Conservation (phyloP, 1,140 invertebrate genomes). For the Drosophila triauraria region DNA sequence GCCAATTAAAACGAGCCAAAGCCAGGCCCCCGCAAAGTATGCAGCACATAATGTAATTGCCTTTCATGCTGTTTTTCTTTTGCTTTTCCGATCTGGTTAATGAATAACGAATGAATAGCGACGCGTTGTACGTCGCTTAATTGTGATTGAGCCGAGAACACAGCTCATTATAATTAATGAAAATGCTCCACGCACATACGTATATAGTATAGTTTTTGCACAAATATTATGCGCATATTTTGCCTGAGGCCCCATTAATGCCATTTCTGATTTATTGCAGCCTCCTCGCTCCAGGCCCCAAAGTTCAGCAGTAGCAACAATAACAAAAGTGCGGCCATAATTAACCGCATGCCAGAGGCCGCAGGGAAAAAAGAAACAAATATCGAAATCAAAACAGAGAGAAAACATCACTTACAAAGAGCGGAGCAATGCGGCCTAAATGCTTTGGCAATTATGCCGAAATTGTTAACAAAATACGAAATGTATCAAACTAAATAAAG, state of each 20-base stretch:
- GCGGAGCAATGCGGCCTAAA: conserved; percentile 52
- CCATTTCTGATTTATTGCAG: conserved; percentile 77
- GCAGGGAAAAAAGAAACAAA: conserved; percentile 28
- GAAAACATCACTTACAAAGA: conserved; percentile 27
- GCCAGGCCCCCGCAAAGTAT: conserved; percentile 54
- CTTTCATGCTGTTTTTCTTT: conserved; percentile 25
- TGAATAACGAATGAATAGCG: conserved; percentile 50
- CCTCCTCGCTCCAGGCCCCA: conserved; percentile 23
- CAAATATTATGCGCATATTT: conserved; percentile 56
- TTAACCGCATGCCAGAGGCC: conserved; percentile 56
- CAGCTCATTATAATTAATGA: conserved; percentile 66
- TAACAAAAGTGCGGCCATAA: conserved; percentile 46
- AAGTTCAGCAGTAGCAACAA: conserved; percentile 17
- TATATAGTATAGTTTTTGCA: conserved; percentile 24
- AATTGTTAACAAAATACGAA: conserved; percentile 76
- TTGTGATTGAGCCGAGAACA: conserved; percentile 54
- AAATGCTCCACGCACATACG: conserved; percentile 39
- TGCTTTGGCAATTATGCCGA: conserved; percentile 68
- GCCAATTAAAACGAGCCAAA: conserved; percentile 42
- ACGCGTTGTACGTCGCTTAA: conserved; percentile 27
- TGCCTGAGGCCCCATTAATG: conserved; percentile 40
- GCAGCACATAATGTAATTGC: conserved; percentile 61
- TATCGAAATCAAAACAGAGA: conserved; percentile 57
- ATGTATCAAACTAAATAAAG: conserved; percentile 71
- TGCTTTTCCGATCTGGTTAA: conserved; percentile 54